Evolutionary conservation across 2,888 invertebrate species (phyloP).

Genomic region (Pteria penguin): DNA sequence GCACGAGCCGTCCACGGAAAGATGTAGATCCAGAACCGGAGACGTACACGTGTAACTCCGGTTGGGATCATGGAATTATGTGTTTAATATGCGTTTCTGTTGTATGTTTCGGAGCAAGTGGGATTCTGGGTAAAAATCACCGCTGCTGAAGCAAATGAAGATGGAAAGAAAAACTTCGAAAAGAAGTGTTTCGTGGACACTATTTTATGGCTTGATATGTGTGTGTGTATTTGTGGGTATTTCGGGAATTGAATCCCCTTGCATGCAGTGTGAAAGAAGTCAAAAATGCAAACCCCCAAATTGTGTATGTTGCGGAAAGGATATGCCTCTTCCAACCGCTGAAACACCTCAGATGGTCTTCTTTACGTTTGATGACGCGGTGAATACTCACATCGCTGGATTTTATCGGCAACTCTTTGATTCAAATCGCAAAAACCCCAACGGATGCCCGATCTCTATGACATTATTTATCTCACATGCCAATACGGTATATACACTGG

Average conservation of each 20-base stretch:
- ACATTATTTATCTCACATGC: constrained; percentile 99
- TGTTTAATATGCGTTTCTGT: neutral
- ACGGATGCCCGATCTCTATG: constrained; percentile 88
- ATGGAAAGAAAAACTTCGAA: too few species aligned
- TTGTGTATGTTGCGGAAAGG: constrained; percentile 61
- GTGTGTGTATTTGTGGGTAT: too few species aligned
- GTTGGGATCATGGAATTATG: neutral
- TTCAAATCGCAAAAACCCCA: constrained; percentile 82
- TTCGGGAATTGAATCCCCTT: constrained; percentile 21
- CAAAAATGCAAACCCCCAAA: constrained; percentile 57
- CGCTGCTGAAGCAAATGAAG: neutral
- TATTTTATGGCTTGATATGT: too few species aligned
- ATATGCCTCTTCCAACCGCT: constrained; percentile 54
- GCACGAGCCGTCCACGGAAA: neutral
- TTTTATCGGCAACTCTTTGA: constrained; percentile 64
- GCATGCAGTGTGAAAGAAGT: constrained; percentile 49
- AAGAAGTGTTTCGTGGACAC: too few species aligned
- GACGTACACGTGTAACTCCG: neutral
- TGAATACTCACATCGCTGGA: constrained; percentile 62
- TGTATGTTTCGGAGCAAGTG: neutral
- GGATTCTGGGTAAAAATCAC: neutral
- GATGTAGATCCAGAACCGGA: neutral
- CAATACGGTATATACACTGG: constrained; percentile 98
- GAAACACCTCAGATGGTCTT: constrained; percentile 73
- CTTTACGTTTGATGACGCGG: constrained; percentile 74